Conservation (phyloP, 2,113 vertebrate genomes). For the Mirza zaza region DNA sequence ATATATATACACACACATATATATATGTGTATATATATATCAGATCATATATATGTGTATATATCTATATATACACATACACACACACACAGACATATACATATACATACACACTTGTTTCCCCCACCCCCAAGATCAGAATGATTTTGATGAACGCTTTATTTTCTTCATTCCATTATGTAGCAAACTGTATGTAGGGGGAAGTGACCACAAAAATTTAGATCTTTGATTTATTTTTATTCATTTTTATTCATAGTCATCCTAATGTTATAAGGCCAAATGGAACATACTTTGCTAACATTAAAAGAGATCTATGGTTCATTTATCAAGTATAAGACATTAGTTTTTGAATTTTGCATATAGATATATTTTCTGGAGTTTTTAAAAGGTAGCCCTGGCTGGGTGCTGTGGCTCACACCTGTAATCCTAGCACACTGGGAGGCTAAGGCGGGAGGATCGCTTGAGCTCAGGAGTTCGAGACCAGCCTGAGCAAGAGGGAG, state of each 20-base stretch:
- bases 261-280: neutral
- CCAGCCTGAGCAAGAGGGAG: no score
- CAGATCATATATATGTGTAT: no score
- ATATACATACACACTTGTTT: neutral
- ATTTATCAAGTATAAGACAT: neutral
- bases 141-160: neutral
- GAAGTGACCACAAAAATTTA: neutral
- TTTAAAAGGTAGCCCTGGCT: neutral
- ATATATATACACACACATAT: no score
- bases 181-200: neutral
- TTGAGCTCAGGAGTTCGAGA: no score
- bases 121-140: neutral
- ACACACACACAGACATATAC: no score
- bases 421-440: no score
- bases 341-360: neutral
- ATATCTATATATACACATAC: no score
- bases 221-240: neutral
- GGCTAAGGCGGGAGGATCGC: no score
- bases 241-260: neutral
- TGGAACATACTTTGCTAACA: neutral
- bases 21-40: no score
- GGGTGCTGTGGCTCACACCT: no score
- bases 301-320: neutral
- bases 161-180: neutral
- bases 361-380: neutral